Evolutionary conservation across 2,888 invertebrate genomes (phyloP), one percentile per base, ranked within the genome.

Genomic region (Physocephala rufipes): DNA sequence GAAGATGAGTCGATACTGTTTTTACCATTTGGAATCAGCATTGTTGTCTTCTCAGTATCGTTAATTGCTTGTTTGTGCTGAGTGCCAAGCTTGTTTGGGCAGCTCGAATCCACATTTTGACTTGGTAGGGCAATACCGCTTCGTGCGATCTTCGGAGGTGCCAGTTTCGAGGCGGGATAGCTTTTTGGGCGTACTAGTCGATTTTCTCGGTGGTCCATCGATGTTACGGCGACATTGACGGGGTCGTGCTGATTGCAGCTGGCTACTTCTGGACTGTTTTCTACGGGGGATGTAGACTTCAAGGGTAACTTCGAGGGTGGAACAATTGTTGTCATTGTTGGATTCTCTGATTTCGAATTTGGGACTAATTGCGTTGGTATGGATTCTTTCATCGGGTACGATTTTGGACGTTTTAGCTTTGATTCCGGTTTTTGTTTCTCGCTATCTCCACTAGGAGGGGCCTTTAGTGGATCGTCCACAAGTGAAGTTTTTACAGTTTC

Each of bases 111-210:
- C 55, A 80, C 81, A 0, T 75, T 67, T 19, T 76, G 79, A 13
- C 72, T 76, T 2, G 80, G 72, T 63, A 81, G 79, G 13, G 80
- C 78, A 2, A 76, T 77, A 4, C 82, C 82, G 68, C 81, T 82
- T 61, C 79, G 80, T 0, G 79, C 78, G n/a, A 86, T 86, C 59
- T 86, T 86, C 15, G 86, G 84, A 19, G 84, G 81, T 2, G 82
- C 76, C 7, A 86, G 66, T 72, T 86, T 86, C 21, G 85, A 81
- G 70, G 85, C 87, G 12, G 90, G 90, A 78, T 89, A 90, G 78
- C 90, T 90, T 78, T 89, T 90, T 7, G 90, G 90, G 51, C 90
- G 86, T 53, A 84, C 82, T 55, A 90, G 81, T 12, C 82, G 79
- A 68, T 82, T 82, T 51, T 84, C 84, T 1, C 81, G 80, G 1